Percentiles rank a stretch among this genome's conserved stretches.
Evolutionary conservation across 1,140 invertebrate genomes (phyloP).

Genomic region (Leguminivora glycinivorella): DNA sequence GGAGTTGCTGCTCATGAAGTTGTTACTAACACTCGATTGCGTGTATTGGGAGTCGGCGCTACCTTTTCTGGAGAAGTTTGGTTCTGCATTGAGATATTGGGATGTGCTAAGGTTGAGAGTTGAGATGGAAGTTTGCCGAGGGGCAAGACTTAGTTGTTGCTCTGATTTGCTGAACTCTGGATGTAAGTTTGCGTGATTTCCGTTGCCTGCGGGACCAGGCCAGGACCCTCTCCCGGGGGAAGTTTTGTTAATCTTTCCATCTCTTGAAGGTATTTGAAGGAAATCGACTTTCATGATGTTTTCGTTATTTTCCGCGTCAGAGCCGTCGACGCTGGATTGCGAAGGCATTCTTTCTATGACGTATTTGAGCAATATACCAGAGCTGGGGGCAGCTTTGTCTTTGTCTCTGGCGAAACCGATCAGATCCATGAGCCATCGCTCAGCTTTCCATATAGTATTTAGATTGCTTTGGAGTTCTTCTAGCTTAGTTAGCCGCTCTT

Average conservation of each 20-base stretch:
- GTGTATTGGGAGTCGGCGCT: conserved; percentile 81
- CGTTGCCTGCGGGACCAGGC: conserved; percentile 87
- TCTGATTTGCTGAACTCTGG: conserved; percentile 91
- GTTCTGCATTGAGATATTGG: conserved; percentile 75
- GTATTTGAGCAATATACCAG: conserved; percentile 72
- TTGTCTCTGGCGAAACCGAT: conserved; percentile 95
- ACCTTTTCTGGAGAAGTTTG: conserved; percentile 81
- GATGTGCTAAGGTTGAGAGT: conserved; percentile 74
- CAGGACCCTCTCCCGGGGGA: conserved; percentile 88
- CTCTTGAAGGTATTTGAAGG: conserved; percentile 85
- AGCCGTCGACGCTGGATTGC: conserved; percentile 47
- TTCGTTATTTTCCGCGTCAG: conserved; percentile 43
- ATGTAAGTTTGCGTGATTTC: conserved; percentile 77
- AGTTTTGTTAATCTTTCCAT: conserved; percentile 87
- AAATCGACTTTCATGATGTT: conserved; percentile 75
- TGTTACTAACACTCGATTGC: conserved; percentile 74
- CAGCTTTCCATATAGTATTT: conserved; percentile 93
- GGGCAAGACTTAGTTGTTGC: conserved; percentile 84
- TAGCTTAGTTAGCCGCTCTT: conserved; percentile 89
- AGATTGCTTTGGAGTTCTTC: conserved; percentile 90
- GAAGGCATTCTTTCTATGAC: conserved; percentile 72
- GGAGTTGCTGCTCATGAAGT: conserved; percentile 72
- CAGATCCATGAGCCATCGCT: conserved; percentile 96
- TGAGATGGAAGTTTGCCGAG: conserved; percentile 71
- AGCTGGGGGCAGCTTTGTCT: conserved; percentile 69